Conservation (phyloP, 2,797 vertebrate species). For the Crax fasciolata region DNA sequence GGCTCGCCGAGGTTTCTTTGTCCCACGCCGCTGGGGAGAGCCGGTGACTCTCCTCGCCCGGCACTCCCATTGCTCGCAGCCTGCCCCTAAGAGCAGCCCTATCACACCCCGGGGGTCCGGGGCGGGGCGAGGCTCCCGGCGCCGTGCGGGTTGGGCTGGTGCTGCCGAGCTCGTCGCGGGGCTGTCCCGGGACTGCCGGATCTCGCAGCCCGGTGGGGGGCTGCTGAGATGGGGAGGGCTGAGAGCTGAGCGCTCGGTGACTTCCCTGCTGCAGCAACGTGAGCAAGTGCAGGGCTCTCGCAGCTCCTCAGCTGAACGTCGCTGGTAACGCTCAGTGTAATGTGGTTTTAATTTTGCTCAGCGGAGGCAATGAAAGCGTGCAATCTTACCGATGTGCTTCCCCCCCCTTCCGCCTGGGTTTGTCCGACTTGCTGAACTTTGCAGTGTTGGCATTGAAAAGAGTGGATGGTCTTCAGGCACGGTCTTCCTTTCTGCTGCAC, state of each 20-base stretch:
- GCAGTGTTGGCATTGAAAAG: accelerated
- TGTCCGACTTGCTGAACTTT: neutral
- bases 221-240: accelerated
- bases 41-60: neutral
- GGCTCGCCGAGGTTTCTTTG: neutral
- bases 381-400: neutral
- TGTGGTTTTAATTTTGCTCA: neutral
- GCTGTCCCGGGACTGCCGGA: no score
- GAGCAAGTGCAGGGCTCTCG: accelerated
- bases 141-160: neutral
- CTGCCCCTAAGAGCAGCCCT: neutral
- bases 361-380: accelerated
- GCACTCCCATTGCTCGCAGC: accelerated
- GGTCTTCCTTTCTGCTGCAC: neutral
- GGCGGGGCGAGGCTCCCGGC: neutral
- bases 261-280: neutral
- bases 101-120: neutral
- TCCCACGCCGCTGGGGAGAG: accelerated
- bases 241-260: accelerated
- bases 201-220: neutral
- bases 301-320: neutral
- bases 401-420: neutral
- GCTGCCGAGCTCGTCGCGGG: neutral
- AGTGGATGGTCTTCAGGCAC: accelerated
- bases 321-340: neutral